Percentiles rank a stretch among this genome's conserved stretches.
Evolutionary conservation across 2,888 invertebrate species (phyloP).

Genomic region (Patella ulyssiponensis): DNA sequence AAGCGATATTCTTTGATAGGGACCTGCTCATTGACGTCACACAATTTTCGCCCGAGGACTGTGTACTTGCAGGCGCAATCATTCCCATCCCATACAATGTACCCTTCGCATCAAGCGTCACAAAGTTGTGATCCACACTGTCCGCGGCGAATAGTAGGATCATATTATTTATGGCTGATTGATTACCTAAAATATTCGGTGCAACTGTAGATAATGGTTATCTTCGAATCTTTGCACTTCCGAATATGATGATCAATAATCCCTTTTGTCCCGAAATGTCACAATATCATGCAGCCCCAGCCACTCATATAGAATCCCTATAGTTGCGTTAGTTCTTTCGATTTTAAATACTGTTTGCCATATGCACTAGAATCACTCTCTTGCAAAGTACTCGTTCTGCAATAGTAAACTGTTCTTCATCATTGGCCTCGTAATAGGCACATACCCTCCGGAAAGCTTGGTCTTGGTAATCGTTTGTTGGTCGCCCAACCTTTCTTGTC

Average conservation of each 20-base stretch:
- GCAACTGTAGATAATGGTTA: constrained; percentile 34
- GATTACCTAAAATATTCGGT: constrained; percentile 30
- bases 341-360: too few relatives aligned
- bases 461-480: too few relatives aligned
- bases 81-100: constrained; percentile 54
- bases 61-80: constrained; percentile 40
- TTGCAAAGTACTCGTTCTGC: too few relatives aligned
- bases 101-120: constrained; percentile 44
- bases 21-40: constrained; percentile 17
- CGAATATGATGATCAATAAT: constrained; percentile 41
- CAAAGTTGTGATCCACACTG: constrained; percentile 52
- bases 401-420: too few relatives aligned
- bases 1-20: constrained; percentile 30
- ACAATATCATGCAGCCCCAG: too few relatives aligned
- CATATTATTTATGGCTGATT: neutral
- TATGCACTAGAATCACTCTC: too few relatives aligned
- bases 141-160: constrained; percentile 51
- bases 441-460: too few relatives aligned
- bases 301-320: too few relatives aligned
- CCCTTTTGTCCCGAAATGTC: constrained; percentile 25
- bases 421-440: too few relatives aligned
- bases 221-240: constrained; percentile 45
- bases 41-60: constrained; percentile 27
- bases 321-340: too few relatives aligned
- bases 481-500: too few relatives aligned